A percentile compares a stretch with the other conserved stretches of the same genome.
Conservation (phyloP, 2,888 invertebrate genomes). For the Euplexia lucipara region DNA sequence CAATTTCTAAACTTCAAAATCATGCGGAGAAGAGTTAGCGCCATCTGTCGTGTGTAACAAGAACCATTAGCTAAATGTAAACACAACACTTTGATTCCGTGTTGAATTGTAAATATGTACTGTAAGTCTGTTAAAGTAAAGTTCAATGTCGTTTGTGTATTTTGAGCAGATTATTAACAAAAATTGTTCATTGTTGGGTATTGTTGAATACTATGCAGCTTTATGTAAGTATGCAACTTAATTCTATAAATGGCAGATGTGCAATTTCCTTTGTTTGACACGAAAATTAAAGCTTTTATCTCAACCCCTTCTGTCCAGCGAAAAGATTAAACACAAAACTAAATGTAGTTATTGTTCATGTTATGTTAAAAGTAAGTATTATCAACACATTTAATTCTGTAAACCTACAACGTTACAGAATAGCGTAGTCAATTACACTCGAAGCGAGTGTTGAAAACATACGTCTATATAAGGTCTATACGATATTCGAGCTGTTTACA, state of each 20-base stretch:
- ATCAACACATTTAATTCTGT: too few relatives aligned
- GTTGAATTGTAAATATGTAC: neutral
- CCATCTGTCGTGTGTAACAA: constrained; percentile 20
- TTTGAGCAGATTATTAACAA: constrained; percentile 1
- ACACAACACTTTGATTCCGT: neutral
- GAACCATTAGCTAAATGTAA: constrained; percentile 12
- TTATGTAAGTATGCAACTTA: neutral
- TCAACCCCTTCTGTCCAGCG: neutral
- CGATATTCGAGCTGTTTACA: constrained; percentile 6
- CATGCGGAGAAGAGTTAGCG: neutral
- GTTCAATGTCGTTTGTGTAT: neutral
- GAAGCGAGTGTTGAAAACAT: constrained; percentile 2
- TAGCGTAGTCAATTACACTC: constrained; percentile 16
- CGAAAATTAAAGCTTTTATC: neutral
- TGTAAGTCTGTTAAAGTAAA: neutral
- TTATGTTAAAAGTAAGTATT: too few relatives aligned
- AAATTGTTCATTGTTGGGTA: constrained; percentile 12
- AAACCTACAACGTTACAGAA: neutral
- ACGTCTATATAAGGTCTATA: too few relatives aligned
- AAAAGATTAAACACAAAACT: neutral
- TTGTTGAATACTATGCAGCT: constrained; percentile 18
- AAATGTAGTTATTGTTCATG: too few relatives aligned
- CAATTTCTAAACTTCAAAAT: neutral
- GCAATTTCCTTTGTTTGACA: neutral
- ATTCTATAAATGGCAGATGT: constrained; percentile 12